Conservation (phyloP, 92 coral and sea anemone species). For the Porites lobata region DNA sequence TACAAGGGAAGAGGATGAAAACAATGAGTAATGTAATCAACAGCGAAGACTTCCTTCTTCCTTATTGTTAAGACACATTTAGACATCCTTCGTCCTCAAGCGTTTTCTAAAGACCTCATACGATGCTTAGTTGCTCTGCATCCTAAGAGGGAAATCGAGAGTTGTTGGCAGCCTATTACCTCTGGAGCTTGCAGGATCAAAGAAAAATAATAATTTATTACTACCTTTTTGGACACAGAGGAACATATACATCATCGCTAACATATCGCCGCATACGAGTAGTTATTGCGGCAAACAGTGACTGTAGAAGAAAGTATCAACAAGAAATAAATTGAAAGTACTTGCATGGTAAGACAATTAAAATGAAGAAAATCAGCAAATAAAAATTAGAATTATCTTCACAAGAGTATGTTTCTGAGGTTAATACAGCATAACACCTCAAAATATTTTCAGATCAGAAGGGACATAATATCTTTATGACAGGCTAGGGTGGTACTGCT, state of each 20-base stretch:
- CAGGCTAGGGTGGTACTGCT: no score
- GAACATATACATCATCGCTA: constrained; percentile 94
- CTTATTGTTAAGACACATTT: not conserved
- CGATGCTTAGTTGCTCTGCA: no score
- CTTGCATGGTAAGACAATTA: no score
- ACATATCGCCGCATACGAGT: constrained; percentile 85
- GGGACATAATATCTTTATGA: no score
- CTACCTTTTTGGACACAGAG: constrained; percentile 96
- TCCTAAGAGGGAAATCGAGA: no score
- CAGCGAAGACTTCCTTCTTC: not conserved
- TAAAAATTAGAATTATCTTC: no score
- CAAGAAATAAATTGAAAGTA: not conserved
- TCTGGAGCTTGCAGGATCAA: not conserved
- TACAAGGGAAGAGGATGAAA: not conserved
- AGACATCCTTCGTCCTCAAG: no score
- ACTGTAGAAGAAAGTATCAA: constrained; percentile 46
- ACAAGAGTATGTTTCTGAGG: no score
- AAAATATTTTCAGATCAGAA: no score
- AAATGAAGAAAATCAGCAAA: no score
- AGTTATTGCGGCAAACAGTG: constrained; percentile 90
- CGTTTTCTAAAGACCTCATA: no score
- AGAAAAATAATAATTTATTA: constrained; percentile 1
- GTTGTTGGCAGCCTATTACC: not conserved
- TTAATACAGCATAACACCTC: no score
- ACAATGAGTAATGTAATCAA: not conserved